Percentiles rank a stretch among this genome's conserved stretches.
Conservation (phyloP, 2,797 vertebrate species). For the Hirundo rustica region DNA sequence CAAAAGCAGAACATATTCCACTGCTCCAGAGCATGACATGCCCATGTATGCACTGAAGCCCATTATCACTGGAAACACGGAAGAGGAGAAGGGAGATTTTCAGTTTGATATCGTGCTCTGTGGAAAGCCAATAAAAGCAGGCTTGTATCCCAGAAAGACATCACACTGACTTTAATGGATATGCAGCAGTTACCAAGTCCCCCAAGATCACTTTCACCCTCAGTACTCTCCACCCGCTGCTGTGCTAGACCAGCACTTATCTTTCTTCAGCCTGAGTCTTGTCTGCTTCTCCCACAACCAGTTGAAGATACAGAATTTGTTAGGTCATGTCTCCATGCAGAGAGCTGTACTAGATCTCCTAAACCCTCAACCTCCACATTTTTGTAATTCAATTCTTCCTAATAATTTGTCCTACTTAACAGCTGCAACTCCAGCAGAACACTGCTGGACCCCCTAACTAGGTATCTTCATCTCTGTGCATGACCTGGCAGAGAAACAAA, state of each 20-base stretch:
- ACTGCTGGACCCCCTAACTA: neutral
- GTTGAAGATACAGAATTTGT: neutral
- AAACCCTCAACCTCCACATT: neutral
- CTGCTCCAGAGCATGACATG: neutral
- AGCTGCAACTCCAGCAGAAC: neutral
- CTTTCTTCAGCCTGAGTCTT: neutral
- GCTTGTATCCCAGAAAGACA: neutral
- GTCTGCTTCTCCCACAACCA: neutral
- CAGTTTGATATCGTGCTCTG: neutral
- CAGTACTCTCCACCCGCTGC: neutral
- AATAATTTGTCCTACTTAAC: neutral
- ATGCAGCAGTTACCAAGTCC: neutral
- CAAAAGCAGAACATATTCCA: neutral
- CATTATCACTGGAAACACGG: neutral
- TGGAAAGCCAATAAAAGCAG: neutral
- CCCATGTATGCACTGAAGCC: fast-evolving
- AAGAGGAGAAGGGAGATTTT: neutral
- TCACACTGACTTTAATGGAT: neutral
- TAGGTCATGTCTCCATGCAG: neutral
- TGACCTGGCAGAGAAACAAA: neutral
- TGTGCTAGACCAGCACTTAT: neutral
- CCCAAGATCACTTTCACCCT: neutral
- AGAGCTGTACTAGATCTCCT: neutral
- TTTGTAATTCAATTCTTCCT: neutral
- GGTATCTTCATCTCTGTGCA: neutral